Base-by-base conservation (phyloP, 2,888 invertebrate species). In the Lepidocyrtoides sp. region DNA sequence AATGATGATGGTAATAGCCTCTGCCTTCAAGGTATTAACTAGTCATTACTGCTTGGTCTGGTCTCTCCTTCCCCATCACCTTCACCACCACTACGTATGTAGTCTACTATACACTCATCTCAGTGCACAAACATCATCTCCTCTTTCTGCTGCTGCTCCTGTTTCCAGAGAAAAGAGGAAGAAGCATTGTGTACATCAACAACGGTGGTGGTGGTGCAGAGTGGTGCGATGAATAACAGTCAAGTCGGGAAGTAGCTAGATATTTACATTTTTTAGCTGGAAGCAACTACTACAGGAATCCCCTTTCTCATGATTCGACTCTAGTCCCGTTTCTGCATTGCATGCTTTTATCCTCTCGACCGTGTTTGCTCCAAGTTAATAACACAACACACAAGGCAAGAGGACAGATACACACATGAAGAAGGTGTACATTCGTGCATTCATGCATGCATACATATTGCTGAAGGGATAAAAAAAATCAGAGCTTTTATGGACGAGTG, bases 1-100 rank as follows among this genome's bases (percentile, higher is more conserved):
- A 89, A 89, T 89, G 83, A 83, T 89, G 89, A 89, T 89, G 89
- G 89, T 89, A 89, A 89, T 89, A 89, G 89, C 75, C 63, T 83
- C 63, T 63, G 89, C 83, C 89, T 89, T 83, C 69, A 66, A 89
- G 89, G 89, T 89, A 89, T 89, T 89, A 89, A 89, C 89, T 83
- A 89, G 89, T 89, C 89, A 89, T 89, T 89, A 89, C 75, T 89
- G 36, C 32, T 60, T 88, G 66, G 23, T 77, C 51, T 88, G 66
- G 23, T 77, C 51, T 79, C 54, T 57, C 32, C 41, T 60, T 66
- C 51, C 57, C 75, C 72, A 72, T 26, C 77, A 51, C 54, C 29
- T 44, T 44, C 72, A 29, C 17, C 44, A 60, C 44, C 20, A 41
- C 44, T 14, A 63, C 63, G 10, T 63, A 8, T 29, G 66, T 48